Percentiles rank a stretch among this genome's conserved stretches.
Evolutionary conservation across 2,888 invertebrate species (phyloP).

Genomic region (Ophion slaviceki): DNA sequence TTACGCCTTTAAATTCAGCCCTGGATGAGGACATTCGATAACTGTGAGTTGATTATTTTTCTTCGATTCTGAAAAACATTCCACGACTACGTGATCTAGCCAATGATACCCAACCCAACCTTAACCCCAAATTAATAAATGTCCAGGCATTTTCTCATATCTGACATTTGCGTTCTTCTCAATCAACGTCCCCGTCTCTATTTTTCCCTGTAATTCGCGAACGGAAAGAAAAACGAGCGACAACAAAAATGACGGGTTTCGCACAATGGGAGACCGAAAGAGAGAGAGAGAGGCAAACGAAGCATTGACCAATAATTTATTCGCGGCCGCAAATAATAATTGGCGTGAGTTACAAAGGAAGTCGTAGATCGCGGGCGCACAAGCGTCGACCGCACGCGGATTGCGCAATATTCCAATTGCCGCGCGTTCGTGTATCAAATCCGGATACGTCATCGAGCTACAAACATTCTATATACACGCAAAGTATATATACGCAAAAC

Average conservation of each 20-base stretch:
- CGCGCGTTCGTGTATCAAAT: slow-evolving; percentile 23
- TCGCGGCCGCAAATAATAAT: slow-evolving; percentile 3
- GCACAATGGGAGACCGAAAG: neutral
- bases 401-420: slow-evolving; percentile 49
- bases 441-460: slow-evolving; percentile 17
- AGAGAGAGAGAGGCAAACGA: neutral
- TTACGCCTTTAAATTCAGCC: neutral
- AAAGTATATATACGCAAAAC: neutral
- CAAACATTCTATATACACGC: neutral
- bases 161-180: neutral
- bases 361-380: slow-evolving; percentile 17
- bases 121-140: neutral
- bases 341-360: slow-evolving; percentile 32
- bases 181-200: neutral
- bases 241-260: slow-evolving; percentile 1
- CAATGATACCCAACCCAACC: too few relatives aligned
- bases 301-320: slow-evolving; percentile 30
- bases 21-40: neutral
- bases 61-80: neutral
- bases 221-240: neutral
- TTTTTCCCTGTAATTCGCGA: slow-evolving; percentile 1
- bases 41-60: neutral
- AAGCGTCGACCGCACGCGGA: slow-evolving; percentile 11
- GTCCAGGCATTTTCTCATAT: neutral
- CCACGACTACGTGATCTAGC: neutral